A percentile compares a stretch with the other conserved stretches of the same genome.
phyloP scores from a whole-genome alignment of 2,888 invertebrate genomes.

The Agelastica alni region DNA sequence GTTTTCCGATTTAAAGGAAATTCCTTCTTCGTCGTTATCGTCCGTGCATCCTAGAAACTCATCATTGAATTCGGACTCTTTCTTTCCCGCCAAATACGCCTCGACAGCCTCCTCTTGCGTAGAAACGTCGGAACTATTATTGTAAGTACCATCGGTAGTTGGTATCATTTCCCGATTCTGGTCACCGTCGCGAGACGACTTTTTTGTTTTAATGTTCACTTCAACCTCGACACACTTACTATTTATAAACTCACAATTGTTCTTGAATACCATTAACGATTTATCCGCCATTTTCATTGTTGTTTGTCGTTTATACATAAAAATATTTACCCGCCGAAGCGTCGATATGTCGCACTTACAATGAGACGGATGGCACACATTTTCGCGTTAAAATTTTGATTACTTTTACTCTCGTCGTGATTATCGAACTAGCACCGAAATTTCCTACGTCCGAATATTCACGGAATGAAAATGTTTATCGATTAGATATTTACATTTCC shows the following conservation, averaged over 20 bases:
- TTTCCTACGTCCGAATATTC: conserved; percentile 30
- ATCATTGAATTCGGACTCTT: conserved; percentile 42
- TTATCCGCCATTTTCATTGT: conserved; percentile 47
- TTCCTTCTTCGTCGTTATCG: conserved; percentile 31
- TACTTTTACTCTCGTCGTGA: too few species aligned
- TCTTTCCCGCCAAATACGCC: conserved; percentile 50
- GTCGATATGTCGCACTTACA: too few species aligned
- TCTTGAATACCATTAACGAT: conserved; percentile 40
- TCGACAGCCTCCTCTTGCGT: conserved; percentile 51
- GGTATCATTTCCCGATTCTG: conserved; percentile 32
- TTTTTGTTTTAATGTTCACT: conserved; percentile 16
- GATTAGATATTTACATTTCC: conserved; percentile 27
- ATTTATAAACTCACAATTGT: conserved; percentile 44
- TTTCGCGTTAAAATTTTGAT: too few species aligned
- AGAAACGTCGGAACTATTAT: conserved; percentile 37
- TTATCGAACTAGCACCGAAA: conserved; percentile 15
- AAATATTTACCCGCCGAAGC: not conserved
- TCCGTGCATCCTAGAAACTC: conserved; percentile 35
- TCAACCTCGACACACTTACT: conserved; percentile 42
- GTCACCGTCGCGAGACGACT: conserved; percentile 14
- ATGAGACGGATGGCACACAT: too few species aligned
- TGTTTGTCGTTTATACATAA: conserved; percentile 3
- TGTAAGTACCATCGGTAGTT: conserved; percentile 31
- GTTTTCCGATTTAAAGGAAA: conserved; percentile 36
- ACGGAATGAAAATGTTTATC: conserved; percentile 31